Evolutionary conservation across 2,113 vertebrate genomes (phyloP).

Genomic region (Dermatemys mawii): DNA sequence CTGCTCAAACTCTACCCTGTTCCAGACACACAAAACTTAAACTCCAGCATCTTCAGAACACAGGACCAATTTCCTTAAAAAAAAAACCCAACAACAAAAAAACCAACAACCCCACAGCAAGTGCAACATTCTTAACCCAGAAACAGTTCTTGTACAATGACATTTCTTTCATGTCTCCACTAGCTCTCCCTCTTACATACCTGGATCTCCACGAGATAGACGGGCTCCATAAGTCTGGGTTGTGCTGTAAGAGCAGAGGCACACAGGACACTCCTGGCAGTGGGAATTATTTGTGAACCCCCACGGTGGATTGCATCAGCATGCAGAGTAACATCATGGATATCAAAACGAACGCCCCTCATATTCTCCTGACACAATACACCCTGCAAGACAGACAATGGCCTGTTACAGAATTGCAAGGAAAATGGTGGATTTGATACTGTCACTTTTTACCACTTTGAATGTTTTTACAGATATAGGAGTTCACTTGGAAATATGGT

Average conservation of each 20-base stretch:
- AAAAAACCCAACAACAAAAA: no score
- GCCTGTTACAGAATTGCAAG: neutral
- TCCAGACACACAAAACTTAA: neutral
- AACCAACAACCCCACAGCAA: no score
- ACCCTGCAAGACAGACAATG: slow-evolving; percentile 32
- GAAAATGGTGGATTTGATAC: neutral
- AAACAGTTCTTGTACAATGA: neutral
- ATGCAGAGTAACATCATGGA: slow-evolving; percentile 72
- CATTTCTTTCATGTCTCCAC: neutral
- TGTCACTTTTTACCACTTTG: neutral
- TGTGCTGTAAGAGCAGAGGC: slow-evolving; percentile 61
- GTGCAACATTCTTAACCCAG: neutral
- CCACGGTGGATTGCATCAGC: slow-evolving; percentile 67
- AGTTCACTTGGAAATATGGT: neutral
- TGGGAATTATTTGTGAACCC: slow-evolving; percentile 71
- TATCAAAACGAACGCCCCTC: slow-evolving; percentile 63
- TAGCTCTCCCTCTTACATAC: neutral
- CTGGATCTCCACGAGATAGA: slow-evolving; percentile 77
- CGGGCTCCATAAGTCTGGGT: slow-evolving; percentile 73
- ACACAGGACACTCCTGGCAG: slow-evolving; percentile 65
- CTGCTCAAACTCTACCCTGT: neutral
- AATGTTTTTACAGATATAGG: neutral
- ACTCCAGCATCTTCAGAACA: neutral
- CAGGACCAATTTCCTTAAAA: neutral
- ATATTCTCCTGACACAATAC: slow-evolving; percentile 74